Evolutionary conservation across 2,888 invertebrate species (phyloP), one percentile per base, ranked within the genome.

Genomic region (Acrocyrtus sp.): DNA sequence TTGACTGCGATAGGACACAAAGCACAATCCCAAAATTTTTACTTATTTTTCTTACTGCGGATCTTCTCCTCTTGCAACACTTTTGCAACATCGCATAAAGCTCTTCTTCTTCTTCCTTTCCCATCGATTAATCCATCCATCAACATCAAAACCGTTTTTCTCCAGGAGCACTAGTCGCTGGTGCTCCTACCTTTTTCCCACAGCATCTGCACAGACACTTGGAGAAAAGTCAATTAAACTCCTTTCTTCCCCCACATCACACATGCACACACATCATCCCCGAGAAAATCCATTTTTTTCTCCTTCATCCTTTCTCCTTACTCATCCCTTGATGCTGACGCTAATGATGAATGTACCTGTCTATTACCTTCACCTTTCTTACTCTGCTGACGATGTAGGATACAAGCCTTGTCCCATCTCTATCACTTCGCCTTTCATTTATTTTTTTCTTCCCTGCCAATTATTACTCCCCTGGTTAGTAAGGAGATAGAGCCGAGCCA

Each of bases 121-220:
- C 26, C 63, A 63, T 63, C 54, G 63, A 63, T 63, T 63, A 54
- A 54, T 53, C 29, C 39, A 63, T 63, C 54, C 63, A 45, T 62
- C 51, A 57, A 12, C 57, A 21, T 34, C 34, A 34, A 34, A 10
- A 6, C 29, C 22, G 26, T 3, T 15, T 26, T 15, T 15, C 27
- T n/a, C 51, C 26, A 17, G 22, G 26, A 17, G 15, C 4, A 2
- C 48, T 48, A 12, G 12, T 17, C n/a, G n/a, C 47, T 41, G 15
- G 17, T 41, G 41, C 41, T n/a, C 41, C 34, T 8, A 34, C 34
- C 34, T 17, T n/a, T 17, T 4, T 19, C 47, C n/a, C 47, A 47
- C 3, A 19, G 10, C 8, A 19, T 8, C 21, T 45, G 34, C n/a
- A 47, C 47, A 10, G 19, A 2, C 5, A 17, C 10, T 17, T 45